These are phyloP conservation scores for Drosophila nigritarsus DNA, from an alignment of 2,888 invertebrate genomes.

Conservation along the genomic window DNA sequence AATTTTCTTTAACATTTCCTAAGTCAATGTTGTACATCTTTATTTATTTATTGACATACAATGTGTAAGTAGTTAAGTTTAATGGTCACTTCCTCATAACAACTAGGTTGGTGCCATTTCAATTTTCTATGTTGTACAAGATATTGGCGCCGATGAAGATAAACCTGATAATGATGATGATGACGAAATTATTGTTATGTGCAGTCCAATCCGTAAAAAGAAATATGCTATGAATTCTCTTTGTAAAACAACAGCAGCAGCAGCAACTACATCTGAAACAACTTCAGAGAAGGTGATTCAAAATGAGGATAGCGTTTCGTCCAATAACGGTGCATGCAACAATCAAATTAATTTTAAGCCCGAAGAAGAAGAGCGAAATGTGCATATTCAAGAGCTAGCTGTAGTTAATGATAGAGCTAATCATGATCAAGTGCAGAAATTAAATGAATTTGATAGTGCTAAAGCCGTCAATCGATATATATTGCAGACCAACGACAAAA, in stretches of 20 bases:
- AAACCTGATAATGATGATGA: conserved; percentile 41
- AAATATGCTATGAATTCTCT: neutral
- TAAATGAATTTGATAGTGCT: conserved; percentile 54
- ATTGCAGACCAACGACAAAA: conserved; percentile 74
- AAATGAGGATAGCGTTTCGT: conserved; percentile 4
- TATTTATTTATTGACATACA: conserved; percentile 4
- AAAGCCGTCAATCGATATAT: conserved; percentile 64
- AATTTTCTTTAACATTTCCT: conserved; percentile 11
- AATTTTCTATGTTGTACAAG: conserved; percentile 35
- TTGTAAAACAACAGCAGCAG: neutral
- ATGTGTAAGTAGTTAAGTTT: conserved; percentile 8
- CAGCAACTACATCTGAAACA: neutral
- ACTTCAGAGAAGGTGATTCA: neutral
- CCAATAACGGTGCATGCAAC: conserved; percentile 24
- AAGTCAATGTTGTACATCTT: conserved; percentile 20
- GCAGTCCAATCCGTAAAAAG: conserved; percentile 55
- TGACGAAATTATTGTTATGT: conserved; percentile 69
- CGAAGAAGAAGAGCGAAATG: conserved; percentile 16
- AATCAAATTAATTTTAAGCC: conserved; percentile 54
- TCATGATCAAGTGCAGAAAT: conserved; percentile 46
- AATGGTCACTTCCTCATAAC: conserved; percentile 29
- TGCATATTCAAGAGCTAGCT: conserved; percentile 29
- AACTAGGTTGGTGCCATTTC: conserved; percentile 64
- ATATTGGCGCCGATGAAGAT: conserved; percentile 11
- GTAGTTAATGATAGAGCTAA: conserved; percentile 49